Percentiles rank a stretch among this genome's conserved stretches.
Conservation (phyloP, 2,888 invertebrate species). For the Dexiosoma caninum region DNA sequence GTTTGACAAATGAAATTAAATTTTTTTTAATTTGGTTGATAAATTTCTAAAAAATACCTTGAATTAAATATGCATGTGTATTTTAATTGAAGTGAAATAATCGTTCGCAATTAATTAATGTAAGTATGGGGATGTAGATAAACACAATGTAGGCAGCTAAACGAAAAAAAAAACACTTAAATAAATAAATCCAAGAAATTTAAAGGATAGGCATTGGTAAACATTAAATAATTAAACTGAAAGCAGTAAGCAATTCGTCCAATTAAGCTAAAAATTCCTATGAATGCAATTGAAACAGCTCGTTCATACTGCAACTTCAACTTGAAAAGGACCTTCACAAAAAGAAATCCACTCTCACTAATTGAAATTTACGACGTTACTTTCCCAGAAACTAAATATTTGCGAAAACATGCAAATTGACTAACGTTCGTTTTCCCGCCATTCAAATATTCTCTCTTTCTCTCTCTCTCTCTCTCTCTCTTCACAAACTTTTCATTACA, state of each 20-base stretch:
- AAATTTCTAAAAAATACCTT: conserved; percentile 22
- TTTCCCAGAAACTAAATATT: background rate
- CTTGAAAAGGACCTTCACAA: background rate
- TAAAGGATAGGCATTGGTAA: background rate
- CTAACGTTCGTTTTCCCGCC: background rate
- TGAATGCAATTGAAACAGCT: too few relatives aligned
- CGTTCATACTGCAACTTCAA: background rate
- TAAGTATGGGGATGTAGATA: background rate
- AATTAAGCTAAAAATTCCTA: conserved; percentile 7
- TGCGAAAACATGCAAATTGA: conserved; percentile 26
- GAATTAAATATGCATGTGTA: conserved; percentile 24
- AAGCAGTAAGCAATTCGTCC: background rate
- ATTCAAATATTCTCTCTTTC: background rate
- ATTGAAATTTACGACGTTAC: conserved; percentile 11
- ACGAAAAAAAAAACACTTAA: background rate
- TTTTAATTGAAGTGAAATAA: conserved; percentile 39
- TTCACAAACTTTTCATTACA: conserved; percentile 38
- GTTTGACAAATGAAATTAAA: too few relatives aligned
- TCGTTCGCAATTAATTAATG: background rate
- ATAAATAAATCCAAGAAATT: background rate
- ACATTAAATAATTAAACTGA: background rate
- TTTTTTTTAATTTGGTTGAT: background rate
- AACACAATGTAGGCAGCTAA: conserved; percentile 9
- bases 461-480: too few relatives aligned
- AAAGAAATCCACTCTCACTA: background rate